Conservation (phyloP, 1,140 invertebrate genomes). For the Nasonia longicornis region DNA sequence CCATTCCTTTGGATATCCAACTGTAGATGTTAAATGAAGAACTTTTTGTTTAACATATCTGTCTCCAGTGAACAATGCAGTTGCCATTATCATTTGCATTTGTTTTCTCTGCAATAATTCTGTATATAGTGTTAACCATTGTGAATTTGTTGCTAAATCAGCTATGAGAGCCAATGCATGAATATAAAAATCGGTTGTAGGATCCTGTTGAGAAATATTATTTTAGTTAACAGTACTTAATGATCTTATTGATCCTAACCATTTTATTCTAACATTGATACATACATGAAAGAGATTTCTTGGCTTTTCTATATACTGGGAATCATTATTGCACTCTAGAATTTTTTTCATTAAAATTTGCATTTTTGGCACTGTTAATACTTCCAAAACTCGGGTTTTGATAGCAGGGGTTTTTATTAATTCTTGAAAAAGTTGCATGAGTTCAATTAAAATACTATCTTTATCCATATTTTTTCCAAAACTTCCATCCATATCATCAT, state of each 20-base stretch:
- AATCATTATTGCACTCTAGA: conserved; percentile 51
- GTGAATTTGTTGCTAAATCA: conserved; percentile 63
- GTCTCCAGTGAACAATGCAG: conserved; percentile 68
- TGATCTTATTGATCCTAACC: not conserved
- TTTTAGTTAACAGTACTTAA: not conserved
- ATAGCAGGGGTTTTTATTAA: conserved; percentile 62
- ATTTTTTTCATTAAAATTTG: conserved; percentile 56
- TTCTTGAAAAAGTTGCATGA: conserved; percentile 69
- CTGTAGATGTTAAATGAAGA: conserved; percentile 65
- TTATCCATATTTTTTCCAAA: conserved; percentile 49
- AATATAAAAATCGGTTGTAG: conserved; percentile 65
- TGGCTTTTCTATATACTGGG: conserved; percentile 48
- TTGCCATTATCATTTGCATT: conserved; percentile 70
- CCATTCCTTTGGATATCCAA: conserved; percentile 66
- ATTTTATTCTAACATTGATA: not conserved
- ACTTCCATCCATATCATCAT: conserved; percentile 52
- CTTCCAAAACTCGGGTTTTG: conserved; percentile 58
- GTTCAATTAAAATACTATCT: conserved; percentile 56
- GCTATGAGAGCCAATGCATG: conserved; percentile 66
- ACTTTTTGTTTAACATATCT: conserved; percentile 67
- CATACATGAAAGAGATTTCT: conserved; percentile 59
- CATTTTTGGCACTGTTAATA: conserved; percentile 61
- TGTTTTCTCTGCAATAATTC: conserved; percentile 67
- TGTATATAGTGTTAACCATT: conserved; percentile 67
- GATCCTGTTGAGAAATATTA: conserved; percentile 54